Percentiles rank a stretch among this genome's conserved stretches.
Conservation (phyloP, 2,888 invertebrate species). For the Drosophila koepferae region DNA sequence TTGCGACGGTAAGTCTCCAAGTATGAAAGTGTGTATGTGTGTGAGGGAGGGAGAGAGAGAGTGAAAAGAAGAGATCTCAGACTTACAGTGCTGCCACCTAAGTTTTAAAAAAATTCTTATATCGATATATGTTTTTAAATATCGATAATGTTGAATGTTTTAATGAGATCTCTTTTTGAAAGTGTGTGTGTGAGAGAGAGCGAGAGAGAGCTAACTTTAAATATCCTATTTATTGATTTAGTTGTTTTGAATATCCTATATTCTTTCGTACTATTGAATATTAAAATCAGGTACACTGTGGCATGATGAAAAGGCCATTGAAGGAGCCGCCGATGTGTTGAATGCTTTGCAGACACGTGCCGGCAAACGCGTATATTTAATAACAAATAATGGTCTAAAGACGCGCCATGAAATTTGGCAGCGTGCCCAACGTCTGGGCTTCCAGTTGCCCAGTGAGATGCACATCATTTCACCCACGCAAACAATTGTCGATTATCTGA, state of each 20-base stretch:
- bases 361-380: conserved; percentile 93
- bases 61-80: neutral
- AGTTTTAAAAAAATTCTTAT: neutral
- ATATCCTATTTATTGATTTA: neutral
- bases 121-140: conserved; percentile 14
- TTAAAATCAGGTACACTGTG: conserved; percentile 89
- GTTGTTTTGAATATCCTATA: neutral
- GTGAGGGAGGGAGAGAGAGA: neutral
- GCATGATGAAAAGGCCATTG: conserved; percentile 89
- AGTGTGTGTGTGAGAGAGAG: too few relatives aligned
- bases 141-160: neutral
- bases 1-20: conserved; percentile 90
- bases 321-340: conserved; percentile 89
- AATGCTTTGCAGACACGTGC: conserved; percentile 88
- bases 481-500: conserved; percentile 91
- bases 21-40: neutral
- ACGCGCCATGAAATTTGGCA: conserved; percentile 90
- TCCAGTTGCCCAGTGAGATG: conserved; percentile 89
- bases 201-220: neutral
- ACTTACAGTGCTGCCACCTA: conserved; percentile 26
- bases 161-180: neutral
- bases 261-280: neutral
- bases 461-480: conserved; percentile 93
- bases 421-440: conserved; percentile 91
- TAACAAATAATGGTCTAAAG: conserved; percentile 96